A percentile compares a stretch with the other conserved stretches of the same genome.
These are phyloP conservation scores for Salticus scenicus DNA, from an alignment of 2,888 invertebrate species.

Conservation along the genomic window DNA sequence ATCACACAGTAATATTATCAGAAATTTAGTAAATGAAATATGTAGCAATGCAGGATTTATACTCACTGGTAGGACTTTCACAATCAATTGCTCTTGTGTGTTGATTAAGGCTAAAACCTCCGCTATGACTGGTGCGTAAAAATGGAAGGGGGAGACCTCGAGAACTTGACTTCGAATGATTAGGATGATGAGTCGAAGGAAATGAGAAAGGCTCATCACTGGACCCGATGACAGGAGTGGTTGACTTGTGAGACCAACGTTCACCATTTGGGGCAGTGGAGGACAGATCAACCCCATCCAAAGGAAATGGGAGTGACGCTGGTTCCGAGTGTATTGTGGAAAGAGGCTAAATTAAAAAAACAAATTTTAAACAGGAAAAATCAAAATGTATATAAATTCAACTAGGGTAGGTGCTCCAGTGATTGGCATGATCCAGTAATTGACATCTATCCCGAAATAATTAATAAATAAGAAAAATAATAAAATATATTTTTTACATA, in stretches of 20 bases:
- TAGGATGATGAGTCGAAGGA: background rate
- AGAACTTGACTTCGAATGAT: constrained; percentile 22
- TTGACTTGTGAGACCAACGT: constrained; percentile 22
- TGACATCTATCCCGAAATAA: too few relatives aligned
- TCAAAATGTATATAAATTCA: background rate
- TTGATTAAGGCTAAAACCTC: constrained; percentile 51
- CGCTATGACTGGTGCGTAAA: constrained; percentile 51
- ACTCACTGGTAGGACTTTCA: constrained; percentile 63
- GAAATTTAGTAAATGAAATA: too few relatives aligned
- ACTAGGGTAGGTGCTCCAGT: too few relatives aligned
- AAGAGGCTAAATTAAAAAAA: constrained; percentile 39
- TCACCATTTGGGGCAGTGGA: constrained; percentile 12
- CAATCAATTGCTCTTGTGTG: constrained; percentile 51
- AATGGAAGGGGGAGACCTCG: constrained; percentile 51
- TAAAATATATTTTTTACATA: too few relatives aligned
- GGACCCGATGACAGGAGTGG: background rate
- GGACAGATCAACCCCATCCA: constrained; percentile 9
- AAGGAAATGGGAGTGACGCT: background rate
- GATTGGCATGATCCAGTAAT: too few relatives aligned
- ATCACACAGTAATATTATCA: too few relatives aligned
- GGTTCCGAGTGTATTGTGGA: constrained; percentile 49
- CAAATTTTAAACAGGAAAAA: background rate
- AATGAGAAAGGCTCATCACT: background rate
- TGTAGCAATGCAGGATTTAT: too few relatives aligned
- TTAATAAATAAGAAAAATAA: too few relatives aligned